Base-by-base conservation (phyloP, 1,140 invertebrate species). In the Euura lappo region DNA sequence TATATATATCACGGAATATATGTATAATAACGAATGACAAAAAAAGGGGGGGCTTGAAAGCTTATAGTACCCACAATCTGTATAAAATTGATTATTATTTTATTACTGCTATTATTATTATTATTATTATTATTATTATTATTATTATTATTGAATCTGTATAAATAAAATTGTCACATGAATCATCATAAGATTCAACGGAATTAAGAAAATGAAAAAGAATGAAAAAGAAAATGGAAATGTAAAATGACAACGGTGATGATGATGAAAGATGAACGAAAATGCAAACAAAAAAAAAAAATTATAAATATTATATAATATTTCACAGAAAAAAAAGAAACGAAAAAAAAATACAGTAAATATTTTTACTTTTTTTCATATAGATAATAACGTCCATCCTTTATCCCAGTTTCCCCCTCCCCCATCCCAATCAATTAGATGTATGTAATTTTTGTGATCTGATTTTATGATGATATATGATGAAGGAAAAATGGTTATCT, bases 361-460 rank as follows among this genome's bases (percentile, higher is more conserved):
- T 68, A 68, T 68, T 68, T 68, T 68, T 68, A 68, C 66, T 28
- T 44, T 44, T 60, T 28, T 28, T 28, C 13, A 11, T n/a, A 60
- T 6, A 60, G 3, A 8, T 11, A 60, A n/a, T 1, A 60, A 60
- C 51, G 10, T 60, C 8, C 51, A 8, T 60, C 51, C 28, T 28
- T 28, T 28, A 28, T 28, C 28, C 0, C 28, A 28, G 28, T 28
- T 28, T 28, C 72, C 28, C 43, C 71, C 10, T 68, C 60, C 68
- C 72, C 11, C 68, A n/a, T 64, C 74, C 8, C 69, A 28, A 28
- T 28, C 10, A 47, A 60, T 76, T 73, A 74, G 70, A 51, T 78
- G 68, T 80, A 81, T 60, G 69, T 66, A 76, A 78, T 83, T 80
- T 81, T 78, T 79, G 80, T 82, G 81, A 83, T 77, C 79, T 82